phyloP scores from a whole-genome alignment of 1,140 invertebrate genomes.

The Drosophila tani region DNA sequence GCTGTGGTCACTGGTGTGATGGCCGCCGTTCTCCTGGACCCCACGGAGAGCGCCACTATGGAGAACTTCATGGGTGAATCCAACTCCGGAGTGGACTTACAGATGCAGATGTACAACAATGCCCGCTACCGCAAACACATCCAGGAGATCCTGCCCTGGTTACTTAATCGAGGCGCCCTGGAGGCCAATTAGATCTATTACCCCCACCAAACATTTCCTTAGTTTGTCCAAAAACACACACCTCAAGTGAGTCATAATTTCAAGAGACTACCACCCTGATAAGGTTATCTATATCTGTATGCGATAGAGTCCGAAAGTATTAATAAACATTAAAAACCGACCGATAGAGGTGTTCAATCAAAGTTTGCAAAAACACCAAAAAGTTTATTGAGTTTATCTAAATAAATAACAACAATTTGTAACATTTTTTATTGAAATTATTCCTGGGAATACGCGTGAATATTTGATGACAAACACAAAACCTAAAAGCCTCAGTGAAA shows the following conservation, averaged over 20 bases:
- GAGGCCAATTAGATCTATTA: conserved; percentile 18
- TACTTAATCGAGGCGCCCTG: conserved; percentile 16
- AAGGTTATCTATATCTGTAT: conserved; percentile 5
- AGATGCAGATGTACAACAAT: conserved; percentile 20
- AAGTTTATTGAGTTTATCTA: too few relatives aligned
- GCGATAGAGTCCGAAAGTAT: conserved; percentile 2
- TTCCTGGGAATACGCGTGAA: not conserved
- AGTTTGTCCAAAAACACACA: not conserved
- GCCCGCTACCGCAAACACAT: conserved; percentile 22
- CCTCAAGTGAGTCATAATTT: not conserved
- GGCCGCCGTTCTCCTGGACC: conserved; percentile 9
- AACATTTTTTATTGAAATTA: not conserved
- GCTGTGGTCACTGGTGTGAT: conserved; percentile 17
- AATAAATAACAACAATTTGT: not conserved
- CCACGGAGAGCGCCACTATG: conserved; percentile 7
- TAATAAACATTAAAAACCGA: not conserved
- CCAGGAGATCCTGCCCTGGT: conserved; percentile 6
- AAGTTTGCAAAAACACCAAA: not conserved
- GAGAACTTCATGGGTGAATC: conserved; percentile 6
- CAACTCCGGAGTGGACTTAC: not conserved
- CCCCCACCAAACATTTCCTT: not conserved
- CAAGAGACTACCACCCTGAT: not conserved
- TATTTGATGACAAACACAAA: not conserved
- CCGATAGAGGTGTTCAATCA: not conserved
- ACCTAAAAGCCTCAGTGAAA: not conserved